Evolutionary conservation across 2,797 vertebrate genomes (phyloP).

Genomic region (Carapus acus): DNA sequence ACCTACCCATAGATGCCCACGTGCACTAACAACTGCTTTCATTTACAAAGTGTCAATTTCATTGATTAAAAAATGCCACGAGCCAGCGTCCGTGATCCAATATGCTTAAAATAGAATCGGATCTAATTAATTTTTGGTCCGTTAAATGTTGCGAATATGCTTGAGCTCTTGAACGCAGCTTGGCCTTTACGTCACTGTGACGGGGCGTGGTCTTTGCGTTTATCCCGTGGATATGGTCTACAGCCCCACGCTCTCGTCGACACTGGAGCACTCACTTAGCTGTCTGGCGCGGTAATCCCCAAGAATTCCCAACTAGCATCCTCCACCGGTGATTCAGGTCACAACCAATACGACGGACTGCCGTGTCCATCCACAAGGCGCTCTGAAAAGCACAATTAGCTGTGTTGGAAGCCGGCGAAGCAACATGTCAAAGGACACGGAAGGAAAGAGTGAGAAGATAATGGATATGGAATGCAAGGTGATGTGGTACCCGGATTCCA

Average conservation of each 20-base stretch:
- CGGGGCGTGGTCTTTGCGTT: conserved; percentile 12
- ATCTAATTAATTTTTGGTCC: neutral
- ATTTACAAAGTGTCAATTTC: no score
- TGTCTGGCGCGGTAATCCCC: neutral
- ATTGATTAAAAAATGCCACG: no score
- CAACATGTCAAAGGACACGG: conserved; percentile 76
- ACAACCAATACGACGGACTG: conserved; percentile 3
- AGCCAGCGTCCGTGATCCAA: no score
- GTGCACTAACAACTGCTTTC: no score
- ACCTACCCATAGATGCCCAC: no score
- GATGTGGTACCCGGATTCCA: conserved; percentile 93
- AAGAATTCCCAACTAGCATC: neutral
- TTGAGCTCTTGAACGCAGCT: conserved; percentile 30
- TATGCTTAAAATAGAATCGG: no score
- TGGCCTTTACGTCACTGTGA: conserved; percentile 16
- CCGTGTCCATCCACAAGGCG: neutral
- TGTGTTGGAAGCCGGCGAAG: conserved; percentile 1
- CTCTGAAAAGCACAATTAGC: neutral
- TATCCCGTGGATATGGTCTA: conserved; percentile 4
- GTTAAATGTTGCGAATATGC: conserved; percentile 5
- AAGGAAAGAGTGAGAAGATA: conserved; percentile 75
- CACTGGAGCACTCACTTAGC: conserved; percentile 18
- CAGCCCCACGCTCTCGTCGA: conserved; percentile 31
- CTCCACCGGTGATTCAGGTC: conserved; percentile 5
- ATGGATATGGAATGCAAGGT: conserved; percentile 86